Base-by-base conservation (phyloP, 2,797 vertebrate species). In the Pangasius sanitwongsei region DNA sequence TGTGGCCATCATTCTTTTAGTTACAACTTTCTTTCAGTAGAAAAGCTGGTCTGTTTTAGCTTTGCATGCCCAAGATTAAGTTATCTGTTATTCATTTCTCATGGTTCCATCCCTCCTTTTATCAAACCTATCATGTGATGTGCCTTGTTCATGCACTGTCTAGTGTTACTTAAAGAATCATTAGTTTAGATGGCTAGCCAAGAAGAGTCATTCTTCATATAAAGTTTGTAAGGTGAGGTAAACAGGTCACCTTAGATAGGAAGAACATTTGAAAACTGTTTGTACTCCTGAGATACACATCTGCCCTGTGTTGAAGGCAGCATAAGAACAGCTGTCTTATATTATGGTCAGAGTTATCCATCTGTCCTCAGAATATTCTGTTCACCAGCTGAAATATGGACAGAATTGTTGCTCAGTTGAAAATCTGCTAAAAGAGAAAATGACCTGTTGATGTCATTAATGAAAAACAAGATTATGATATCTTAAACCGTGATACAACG, bases 341-440 rank as follows among this genome's bases (percentile, higher is more conserved):
- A 28, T 85, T 55, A 85, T 34, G 9, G 11, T 55, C 48, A 53
- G 3, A 34, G 18, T 70, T 70, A 48, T 85, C 48, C 48, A 85
- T 85, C 44, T 85, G 83, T 37, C 65, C 57, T n/a, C 6, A 55
- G 63, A 70, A 85, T 53, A 69, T 86, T 86, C 8, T 59, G 69
- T 18, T 59, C 31, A 57, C 9, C 20, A 57, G 31, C 31, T 7
- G 6, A 86, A 55, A 57, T 57, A 67, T 28, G 9, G 61, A 69
- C 44, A 69, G 28, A 69, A 84, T n/a, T n/a, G 65, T 53, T 53
- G 28, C 37, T 83, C 44, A 12, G 28, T 50, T 53, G 44, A 69
- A 69, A 31, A 63, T 61, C 31, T 82, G 55, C 31, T 82, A 37
- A 82, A 65, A 65, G 28, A n/a, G 37, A 31, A 69, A 69, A 83